Percentiles rank a stretch among this genome's conserved stretches.
Evolutionary conservation across 2,888 invertebrate genomes (phyloP).

Genomic region (Notocelia uddmanniana): DNA sequence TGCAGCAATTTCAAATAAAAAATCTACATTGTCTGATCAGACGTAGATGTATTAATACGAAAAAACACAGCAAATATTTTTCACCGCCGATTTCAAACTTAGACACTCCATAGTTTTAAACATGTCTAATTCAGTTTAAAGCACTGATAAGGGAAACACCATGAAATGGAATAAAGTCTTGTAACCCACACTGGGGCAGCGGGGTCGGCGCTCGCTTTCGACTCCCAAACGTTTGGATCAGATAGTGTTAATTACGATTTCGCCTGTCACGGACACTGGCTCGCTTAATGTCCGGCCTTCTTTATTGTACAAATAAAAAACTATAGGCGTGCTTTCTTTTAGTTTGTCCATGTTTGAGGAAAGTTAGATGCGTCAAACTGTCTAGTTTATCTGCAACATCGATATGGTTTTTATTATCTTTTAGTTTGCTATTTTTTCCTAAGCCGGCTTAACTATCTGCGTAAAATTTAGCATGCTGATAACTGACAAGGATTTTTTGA

Average conservation of each 20-base stretch:
- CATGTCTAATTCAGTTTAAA: not conserved
- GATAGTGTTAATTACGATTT: slow-evolving; percentile 80
- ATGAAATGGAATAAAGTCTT: slow-evolving; percentile 5
- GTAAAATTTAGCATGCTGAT: too few species aligned
- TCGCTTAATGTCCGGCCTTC: slow-evolving; percentile 78
- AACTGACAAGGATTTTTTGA: too few species aligned
- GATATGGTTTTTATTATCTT: not conserved
- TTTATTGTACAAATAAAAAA: slow-evolving; percentile 66
- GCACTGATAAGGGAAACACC: slow-evolving; percentile 4
- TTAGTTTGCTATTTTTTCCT: not conserved
- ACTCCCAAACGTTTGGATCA: slow-evolving; percentile 56
- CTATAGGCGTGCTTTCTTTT: slow-evolving; percentile 43
- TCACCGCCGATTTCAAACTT: too few species aligned
- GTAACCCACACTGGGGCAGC: slow-evolving; percentile 26
- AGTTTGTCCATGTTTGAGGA: slow-evolving; percentile 9
- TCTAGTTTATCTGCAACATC: not conserved
- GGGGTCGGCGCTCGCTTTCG: slow-evolving; percentile 65
- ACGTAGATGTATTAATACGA: too few species aligned
- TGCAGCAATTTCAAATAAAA: too few species aligned
- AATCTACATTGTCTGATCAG: too few species aligned
- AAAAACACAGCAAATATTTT: too few species aligned
- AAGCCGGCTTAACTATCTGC: too few species aligned
- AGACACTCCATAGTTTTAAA: too few species aligned
- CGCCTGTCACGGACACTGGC: slow-evolving; percentile 80
- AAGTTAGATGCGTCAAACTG: not conserved